Base-by-base conservation (phyloP, 2,797 vertebrate species). In the Acrocephalus scirpaceus region DNA sequence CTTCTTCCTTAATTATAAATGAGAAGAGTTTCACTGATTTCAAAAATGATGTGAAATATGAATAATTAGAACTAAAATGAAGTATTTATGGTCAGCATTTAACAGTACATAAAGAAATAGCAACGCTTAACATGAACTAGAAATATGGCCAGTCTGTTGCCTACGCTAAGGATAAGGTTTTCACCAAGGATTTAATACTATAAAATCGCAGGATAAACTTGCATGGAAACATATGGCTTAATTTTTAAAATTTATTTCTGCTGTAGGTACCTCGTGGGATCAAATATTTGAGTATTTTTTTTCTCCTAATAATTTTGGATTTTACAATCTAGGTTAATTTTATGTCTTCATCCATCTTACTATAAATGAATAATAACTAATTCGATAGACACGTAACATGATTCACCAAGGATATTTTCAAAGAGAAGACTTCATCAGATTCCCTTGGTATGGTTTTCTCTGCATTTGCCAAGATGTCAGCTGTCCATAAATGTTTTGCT, bases 51-150 rank as follows among this genome's bases (percentile, higher is more conserved):
- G 17, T 1, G 6, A 60, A 44, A 92, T 20, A 44, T 15, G 9
- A 93, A 44, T 58, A 81, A 94, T 66, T 74, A 62, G 79, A 87
- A 89, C 34, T 7, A 69, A 72, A 14, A 50, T 22, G 27, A 21
- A 60, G 58, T 36, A 76, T 71, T 95, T 80, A 62, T 12, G 18
- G 38, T 30, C 44, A 67, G 42, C 9, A 34, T 77, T 86, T 71
- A 70, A 45, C 26, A 58, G 30, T 16, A 40, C 2, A 7, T 62
- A 65, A 91, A 92, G 36, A 45, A 88, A 87, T 9, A 93, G 16
- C 0, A 0, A 71, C n/a, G 29, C 6, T 69, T 67, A 38, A 62
- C 9, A 11, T 1, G 0, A 32, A 45, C 50, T 48, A 58, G 34
- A 90, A 93, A 36, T 1, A 2, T 7, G 23, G 42, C 42, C 4